A percentile compares a stretch with the other conserved stretches of the same genome.
phyloP scores from a whole-genome alignment of 92 coral and sea anemone species.

The Actinernus sp. region DNA sequence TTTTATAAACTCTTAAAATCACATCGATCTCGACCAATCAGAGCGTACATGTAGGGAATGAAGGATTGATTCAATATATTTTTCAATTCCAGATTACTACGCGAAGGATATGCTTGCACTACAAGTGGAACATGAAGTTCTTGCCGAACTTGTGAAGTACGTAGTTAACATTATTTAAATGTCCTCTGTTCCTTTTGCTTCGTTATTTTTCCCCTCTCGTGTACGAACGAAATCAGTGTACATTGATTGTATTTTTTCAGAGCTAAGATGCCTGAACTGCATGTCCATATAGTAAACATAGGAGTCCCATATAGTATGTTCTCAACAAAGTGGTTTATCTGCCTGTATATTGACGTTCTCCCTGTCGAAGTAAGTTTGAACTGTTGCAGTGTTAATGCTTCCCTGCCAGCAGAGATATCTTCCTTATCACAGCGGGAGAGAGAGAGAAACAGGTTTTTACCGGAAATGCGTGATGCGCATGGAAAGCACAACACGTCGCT shows the following conservation, averaged over 20 bases:
- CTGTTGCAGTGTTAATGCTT: neutral
- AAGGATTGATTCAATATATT: too few species aligned
- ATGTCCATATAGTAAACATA: constrained; percentile 75
- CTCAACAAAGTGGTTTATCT: constrained; percentile 97
- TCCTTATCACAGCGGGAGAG: too few species aligned
- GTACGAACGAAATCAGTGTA: neutral
- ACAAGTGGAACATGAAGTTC: constrained; percentile 88
- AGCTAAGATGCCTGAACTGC: constrained; percentile 82
- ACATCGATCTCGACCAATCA: too few species aligned
- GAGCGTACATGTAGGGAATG: too few species aligned
- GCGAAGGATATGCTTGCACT: constrained; percentile 89
- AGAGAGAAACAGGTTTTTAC: too few species aligned
- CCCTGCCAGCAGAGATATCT: too few species aligned
- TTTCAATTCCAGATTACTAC: constrained; percentile 90
- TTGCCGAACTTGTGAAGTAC: constrained; percentile 87
- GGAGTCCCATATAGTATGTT: constrained; percentile 83
- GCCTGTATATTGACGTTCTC: constrained; percentile 91
- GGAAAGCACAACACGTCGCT: too few species aligned
- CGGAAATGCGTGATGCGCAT: too few species aligned
- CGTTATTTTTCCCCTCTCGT: neutral
- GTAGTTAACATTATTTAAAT: neutral
- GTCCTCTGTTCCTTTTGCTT: neutral
- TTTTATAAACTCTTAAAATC: too few species aligned
- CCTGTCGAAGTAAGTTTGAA: constrained; percentile 80
- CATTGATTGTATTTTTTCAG: constrained; percentile 32